Evolutionary conservation across 1,140 invertebrate genomes (phyloP), one percentile per base, ranked within the genome.

Genomic region (Drosophila gunungcola): DNA sequence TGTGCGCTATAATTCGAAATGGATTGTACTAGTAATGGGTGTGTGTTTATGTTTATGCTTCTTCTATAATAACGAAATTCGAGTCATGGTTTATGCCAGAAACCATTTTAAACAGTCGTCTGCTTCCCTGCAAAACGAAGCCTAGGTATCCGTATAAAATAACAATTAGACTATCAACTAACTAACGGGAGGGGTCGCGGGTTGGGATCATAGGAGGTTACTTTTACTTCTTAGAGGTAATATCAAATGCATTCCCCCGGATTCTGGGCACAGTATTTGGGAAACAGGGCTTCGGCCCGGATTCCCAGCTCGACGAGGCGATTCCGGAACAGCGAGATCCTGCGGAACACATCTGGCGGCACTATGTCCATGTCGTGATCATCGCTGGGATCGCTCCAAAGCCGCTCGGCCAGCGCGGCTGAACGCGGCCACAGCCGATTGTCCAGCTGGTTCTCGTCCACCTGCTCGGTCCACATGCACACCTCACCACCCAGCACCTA

Each of bases 401-500:
- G 68, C 68, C 95, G 94, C 93, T 94, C 96, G 5, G 94, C 96
- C 48, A 95, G 91, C 1, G 95, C 95, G 0, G 94, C 94, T 4
- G 94, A 94, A 48, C 96, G 93, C 12, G 95, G 95, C 96, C 96
- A 97, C 67, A 96, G 91, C 91, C 95, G 93, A 74, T 94, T 93
- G 74, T 95, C 95, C 55, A 96, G 80, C 78, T 93, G 93, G 43
- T 93, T 93, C 43, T 94, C 93, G 73, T 94, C 93, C 11, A 94
- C 91, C 92, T 96, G 95, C 80, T 96, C 95, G 27, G 93, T 95
- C 95, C 95, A 96, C 48, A 96, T 92, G 34, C 95, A 95, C 0
- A 94, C 95, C 79, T 96, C 95, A 3, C 95, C 95, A 0, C 95
- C 95, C 2, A 96, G 73, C 10, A 95, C 88, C 69, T 93, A 43